Conservation (phyloP, 1,140 invertebrate species). For the Megalonaias nervosa region DNA sequence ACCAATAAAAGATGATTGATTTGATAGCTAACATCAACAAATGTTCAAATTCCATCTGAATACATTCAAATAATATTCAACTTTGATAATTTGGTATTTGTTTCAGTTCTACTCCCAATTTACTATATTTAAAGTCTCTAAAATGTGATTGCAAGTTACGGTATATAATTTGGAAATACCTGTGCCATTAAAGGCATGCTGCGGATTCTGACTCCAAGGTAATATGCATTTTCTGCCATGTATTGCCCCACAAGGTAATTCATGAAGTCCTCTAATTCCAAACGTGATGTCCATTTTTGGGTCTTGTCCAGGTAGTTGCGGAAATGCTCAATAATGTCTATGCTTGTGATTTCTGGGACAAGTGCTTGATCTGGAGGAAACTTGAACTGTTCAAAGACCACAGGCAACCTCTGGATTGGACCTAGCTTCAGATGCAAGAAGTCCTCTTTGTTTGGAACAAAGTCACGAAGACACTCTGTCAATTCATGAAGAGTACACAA, state of each 20-base stretch:
- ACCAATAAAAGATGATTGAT: too few species aligned
- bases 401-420: slow-evolving; percentile 60
- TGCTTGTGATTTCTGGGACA: slow-evolving; percentile 60
- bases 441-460: slow-evolving; percentile 40
- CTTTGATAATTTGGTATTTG: too few species aligned
- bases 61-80: too few species aligned
- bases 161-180: slow-evolving; percentile 20
- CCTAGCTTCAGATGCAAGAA: slow-evolving; percentile 64
- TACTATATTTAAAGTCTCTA: too few species aligned
- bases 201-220: slow-evolving; percentile 64
- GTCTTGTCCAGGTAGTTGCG: slow-evolving; percentile 53
- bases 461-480: slow-evolving; percentile 50
- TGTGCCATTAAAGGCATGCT: slow-evolving; percentile 62
- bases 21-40: too few species aligned
- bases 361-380: slow-evolving; percentile 57
- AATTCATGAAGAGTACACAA: slow-evolving; percentile 65
- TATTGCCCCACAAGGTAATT: slow-evolving; percentile 56
- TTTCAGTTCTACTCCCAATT: too few species aligned
- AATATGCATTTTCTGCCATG: slow-evolving; percentile 53
- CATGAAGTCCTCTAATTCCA: slow-evolving; percentile 64
- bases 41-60: too few species aligned
- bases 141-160: too few species aligned
- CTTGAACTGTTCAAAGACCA: slow-evolving; percentile 64
- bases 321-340: slow-evolving; percentile 63
- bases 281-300: slow-evolving; percentile 54